A percentile compares a stretch with the other conserved stretches of the same genome.
These are phyloP conservation scores for Margarornis squamiger DNA, from an alignment of 2,797 vertebrate genomes.

Conservation along the genomic window DNA sequence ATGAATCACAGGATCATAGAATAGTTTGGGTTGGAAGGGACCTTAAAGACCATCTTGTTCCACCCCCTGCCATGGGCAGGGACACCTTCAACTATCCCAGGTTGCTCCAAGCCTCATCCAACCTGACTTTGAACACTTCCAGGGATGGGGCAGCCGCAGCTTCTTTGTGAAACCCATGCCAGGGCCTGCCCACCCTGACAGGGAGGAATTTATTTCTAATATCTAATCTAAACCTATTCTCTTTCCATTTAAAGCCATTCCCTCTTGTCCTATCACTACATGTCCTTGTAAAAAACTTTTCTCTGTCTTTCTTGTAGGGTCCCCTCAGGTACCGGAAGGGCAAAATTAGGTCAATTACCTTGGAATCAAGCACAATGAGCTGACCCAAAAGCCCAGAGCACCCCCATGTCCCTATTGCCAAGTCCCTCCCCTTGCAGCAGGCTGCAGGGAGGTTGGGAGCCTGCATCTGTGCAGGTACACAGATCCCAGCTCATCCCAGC, in stretches of 20 bases:
- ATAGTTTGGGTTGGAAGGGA: neutral
- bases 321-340: neutral
- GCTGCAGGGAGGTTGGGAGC: neutral
- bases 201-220: neutral
- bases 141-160: neutral
- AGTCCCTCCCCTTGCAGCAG: neutral
- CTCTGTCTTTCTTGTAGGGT: neutral
- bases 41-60: neutral
- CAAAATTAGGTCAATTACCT: neutral
- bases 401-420: accelerated
- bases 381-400: neutral
- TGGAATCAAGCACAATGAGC: neutral
- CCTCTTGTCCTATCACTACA: neutral
- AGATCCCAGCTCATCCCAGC: neutral
- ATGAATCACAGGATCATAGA: neutral
- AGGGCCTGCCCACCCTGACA: neutral
- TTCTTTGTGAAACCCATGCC: neutral
- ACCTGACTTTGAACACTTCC: neutral
- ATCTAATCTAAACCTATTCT: neutral
- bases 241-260: neutral
- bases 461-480: neutral
- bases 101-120: neutral
- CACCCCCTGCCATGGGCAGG: neutral
- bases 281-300: too few relatives aligned
- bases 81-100: neutral